Base-by-base conservation (phyloP, 1,140 invertebrate species). In the Charaxes varanes region DNA sequence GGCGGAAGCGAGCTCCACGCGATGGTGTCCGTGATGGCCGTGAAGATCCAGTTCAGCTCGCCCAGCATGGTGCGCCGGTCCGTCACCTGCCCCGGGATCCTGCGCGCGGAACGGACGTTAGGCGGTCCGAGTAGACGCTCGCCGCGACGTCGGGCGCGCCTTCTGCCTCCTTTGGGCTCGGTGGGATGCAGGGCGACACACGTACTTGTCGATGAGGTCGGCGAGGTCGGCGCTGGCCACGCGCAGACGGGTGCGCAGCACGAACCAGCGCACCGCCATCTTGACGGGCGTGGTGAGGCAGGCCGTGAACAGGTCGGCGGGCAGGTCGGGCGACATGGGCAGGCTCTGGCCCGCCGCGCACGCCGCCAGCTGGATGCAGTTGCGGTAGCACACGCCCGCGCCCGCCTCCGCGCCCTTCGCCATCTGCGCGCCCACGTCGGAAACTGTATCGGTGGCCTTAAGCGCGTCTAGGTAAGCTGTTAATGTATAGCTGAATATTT, bases 1-100 rank as follows among this genome's bases (percentile, higher is more conserved):
- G 86, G 53, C 7, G 96, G 94, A 43, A 99, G 86, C 23, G 93
- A 94, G 71, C 98, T 98, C 97, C 97, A 99, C 0, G 98, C 98
- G 69, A 99, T 99, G n/a, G 98, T 99, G 78, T 99, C 98, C 2
- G 98, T 99, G 36, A 99, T 99, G 4, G 98, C 98, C 18, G 98
- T 99, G 85, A 99, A 99, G 69, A 99, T 98, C 98, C 98, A 99
- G 86, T 99, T 99, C 23, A 99, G 86, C 86, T 99, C 97, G 35
- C 98, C 98, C 41, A 99, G 88, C 93, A 99, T 97, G 14, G 98
- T 99, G 60, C 96, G 89, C 18, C 98, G 87, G 86, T 99, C 98
- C 56, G 93, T 96, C 36, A 98, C 87, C 71, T 94, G 91, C 4
- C 98, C 98, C 18, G 97, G 98, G 60, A 99, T 97, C 84, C 94